Conservation (phyloP, 2,888 invertebrate species). For the Agriopis aurantiaria region DNA sequence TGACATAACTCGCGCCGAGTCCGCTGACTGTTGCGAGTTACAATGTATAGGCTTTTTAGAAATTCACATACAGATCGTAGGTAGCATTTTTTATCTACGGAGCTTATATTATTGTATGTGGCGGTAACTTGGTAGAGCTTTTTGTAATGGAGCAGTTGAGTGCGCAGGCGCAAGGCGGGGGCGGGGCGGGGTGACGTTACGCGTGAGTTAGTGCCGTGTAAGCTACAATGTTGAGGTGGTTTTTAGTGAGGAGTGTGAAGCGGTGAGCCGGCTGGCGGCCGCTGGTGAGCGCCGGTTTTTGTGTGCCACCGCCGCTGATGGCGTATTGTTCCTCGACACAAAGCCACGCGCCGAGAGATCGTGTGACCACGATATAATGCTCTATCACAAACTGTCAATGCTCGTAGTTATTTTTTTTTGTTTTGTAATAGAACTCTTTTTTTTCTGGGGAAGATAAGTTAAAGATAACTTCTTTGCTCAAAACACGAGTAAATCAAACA, state of each 20-base stretch:
- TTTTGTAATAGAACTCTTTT: too few relatives aligned
- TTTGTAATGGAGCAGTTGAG: neutral
- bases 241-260: neutral
- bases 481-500: too few relatives aligned
- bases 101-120: too few relatives aligned
- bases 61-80: too few relatives aligned
- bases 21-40: too few relatives aligned
- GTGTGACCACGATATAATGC: neutral
- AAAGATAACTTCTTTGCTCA: too few relatives aligned
- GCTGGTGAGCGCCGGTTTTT: slow-evolving; percentile 11
- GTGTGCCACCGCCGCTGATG: slow-evolving; percentile 9
- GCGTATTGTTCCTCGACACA: slow-evolving; percentile 15
- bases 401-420: neutral
- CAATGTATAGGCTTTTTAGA: too few relatives aligned
- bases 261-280: neutral
- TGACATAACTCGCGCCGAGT: too few relatives aligned
- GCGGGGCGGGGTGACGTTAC: neutral
- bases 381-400: neutral
- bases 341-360: neutral
- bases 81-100: too few relatives aligned
- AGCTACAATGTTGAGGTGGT: slow-evolving; percentile 32
- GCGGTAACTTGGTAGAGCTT: neutral
- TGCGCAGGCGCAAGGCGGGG: neutral
- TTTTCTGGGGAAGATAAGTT: too few relatives aligned
- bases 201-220: neutral